phyloP scores from a whole-genome alignment of 2,113 vertebrate species.

The western clawed frog (Xenopus tropicalis) region DNA sequence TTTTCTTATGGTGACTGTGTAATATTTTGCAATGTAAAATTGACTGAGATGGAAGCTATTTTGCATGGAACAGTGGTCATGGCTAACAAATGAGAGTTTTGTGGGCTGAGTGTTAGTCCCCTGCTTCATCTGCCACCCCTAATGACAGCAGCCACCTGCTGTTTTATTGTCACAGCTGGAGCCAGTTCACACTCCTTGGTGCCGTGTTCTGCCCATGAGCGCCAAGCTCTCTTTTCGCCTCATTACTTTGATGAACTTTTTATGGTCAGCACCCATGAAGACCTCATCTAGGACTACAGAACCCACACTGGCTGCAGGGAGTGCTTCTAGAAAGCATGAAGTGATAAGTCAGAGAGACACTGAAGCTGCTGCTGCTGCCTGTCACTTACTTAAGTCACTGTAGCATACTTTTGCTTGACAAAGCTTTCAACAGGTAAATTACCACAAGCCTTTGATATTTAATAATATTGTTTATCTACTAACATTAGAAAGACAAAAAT shows the following conservation, averaged over 20 bases:
- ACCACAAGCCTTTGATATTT: too few species aligned
- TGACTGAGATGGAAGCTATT: slow-evolving; percentile 84
- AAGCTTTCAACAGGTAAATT: slow-evolving; percentile 67
- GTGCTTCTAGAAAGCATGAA: slow-evolving; percentile 59
- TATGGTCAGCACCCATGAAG: slow-evolving; percentile 96
- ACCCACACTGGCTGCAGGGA: slow-evolving; percentile 71
- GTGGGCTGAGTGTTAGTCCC: slow-evolving; percentile 80
- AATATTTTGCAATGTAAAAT: slow-evolving; percentile 74
- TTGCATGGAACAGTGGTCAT: slow-evolving; percentile 83
- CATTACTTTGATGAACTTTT: slow-evolving; percentile 99
- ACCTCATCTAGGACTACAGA: slow-evolving; percentile 80
- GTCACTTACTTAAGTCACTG: slow-evolving; percentile 55
- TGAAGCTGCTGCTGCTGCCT: slow-evolving; percentile 54
- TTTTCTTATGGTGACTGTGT: slow-evolving; percentile 58
- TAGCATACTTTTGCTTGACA: slow-evolving; percentile 54
- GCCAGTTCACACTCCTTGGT: slow-evolving; percentile 88
- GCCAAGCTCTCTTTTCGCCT: slow-evolving; percentile 79
- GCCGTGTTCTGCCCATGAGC: slow-evolving; percentile 82
- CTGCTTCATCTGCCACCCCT: slow-evolving; percentile 92
- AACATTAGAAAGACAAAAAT: too few species aligned
- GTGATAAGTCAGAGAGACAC: slow-evolving; percentile 59
- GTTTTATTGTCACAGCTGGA: slow-evolving; percentile 99
- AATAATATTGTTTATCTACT: too few species aligned
- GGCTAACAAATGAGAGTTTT: slow-evolving; percentile 85
- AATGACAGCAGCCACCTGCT: slow-evolving; percentile 98